Conservation (phyloP, 2,113 vertebrate genomes). For the Toxotes chatareus region DNA sequence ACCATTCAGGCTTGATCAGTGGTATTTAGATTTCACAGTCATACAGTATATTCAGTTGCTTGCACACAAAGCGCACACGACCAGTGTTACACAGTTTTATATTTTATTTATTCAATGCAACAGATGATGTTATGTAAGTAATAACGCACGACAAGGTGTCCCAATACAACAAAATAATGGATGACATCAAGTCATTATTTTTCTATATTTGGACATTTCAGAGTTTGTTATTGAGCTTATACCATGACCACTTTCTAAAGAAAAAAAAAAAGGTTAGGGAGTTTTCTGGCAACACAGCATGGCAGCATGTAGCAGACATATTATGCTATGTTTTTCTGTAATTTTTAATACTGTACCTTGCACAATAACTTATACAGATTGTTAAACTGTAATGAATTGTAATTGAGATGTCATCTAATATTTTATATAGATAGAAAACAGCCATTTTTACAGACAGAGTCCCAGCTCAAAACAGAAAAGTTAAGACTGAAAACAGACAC, state of each 20-base stretch:
- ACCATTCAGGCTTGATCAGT: background rate
- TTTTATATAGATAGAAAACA: background rate
- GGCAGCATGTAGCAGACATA: background rate
- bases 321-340: constrained; percentile 14
- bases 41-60: background rate
- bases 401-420: background rate
- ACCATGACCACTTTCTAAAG: background rate
- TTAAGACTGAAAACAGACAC: constrained; percentile 31
- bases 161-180: background rate
- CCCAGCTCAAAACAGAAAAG: constrained; percentile 33
- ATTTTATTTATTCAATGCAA: constrained; percentile 63
- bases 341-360: constrained; percentile 59
- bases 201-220: constrained; percentile 24
- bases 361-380: background rate
- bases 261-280: background rate
- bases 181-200: constrained; percentile 4
- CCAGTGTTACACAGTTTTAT: constrained; percentile 19
- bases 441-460: constrained; percentile 19
- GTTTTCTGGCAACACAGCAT: background rate
- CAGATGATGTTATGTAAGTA: constrained; percentile 29
- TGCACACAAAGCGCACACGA: constrained; percentile 21
- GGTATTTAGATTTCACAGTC: background rate
- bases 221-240: constrained; percentile 19
- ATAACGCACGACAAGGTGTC: constrained; percentile 17
- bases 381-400: constrained; percentile 2